Percentiles rank a stretch among this genome's conserved stretches.
Conservation (phyloP, 1,140 invertebrate genomes). For the Pogonus chalceus region DNA sequence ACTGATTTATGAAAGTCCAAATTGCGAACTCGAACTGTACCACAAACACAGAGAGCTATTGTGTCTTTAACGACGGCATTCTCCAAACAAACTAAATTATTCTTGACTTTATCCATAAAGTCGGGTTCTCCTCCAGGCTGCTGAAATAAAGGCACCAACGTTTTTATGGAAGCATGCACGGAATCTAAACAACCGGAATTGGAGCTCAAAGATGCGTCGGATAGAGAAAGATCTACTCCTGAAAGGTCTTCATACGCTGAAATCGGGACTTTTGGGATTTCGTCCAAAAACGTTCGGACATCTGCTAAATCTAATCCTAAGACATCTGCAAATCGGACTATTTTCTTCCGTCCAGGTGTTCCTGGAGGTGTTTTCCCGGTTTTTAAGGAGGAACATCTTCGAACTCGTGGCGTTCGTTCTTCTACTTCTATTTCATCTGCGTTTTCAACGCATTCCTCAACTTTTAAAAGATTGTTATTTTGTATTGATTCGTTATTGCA, state of each 20-base stretch:
- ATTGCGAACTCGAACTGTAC: conserved; percentile 79
- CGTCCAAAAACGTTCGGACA: conserved; percentile 80
- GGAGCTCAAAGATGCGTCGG: conserved; percentile 26
- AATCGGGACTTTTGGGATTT: conserved; percentile 76
- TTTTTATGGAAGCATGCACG: conserved; percentile 10
- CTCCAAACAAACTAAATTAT: conserved; percentile 71
- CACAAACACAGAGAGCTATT: conserved; percentile 64
- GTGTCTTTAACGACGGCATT: conserved; percentile 65
- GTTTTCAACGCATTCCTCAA: conserved; percentile 21
- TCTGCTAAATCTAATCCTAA: conserved; percentile 86
- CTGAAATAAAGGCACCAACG: conserved; percentile 66
- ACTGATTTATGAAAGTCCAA: conserved; percentile 87
- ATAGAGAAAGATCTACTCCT: conserved; percentile 39
- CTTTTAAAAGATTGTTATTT: conserved; percentile 11
- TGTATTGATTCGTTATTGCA: background rate
- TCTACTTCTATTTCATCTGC: conserved; percentile 31
- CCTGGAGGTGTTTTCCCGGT: conserved; percentile 85
- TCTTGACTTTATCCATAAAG: conserved; percentile 68
- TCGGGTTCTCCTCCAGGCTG: conserved; percentile 64
- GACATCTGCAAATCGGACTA: conserved; percentile 90
- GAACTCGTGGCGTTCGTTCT: conserved; percentile 51
- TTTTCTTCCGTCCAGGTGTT: conserved; percentile 82
- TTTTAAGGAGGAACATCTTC: conserved; percentile 78
- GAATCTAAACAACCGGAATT: conserved; percentile 9
- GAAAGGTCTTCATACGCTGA: conserved; percentile 69